Percentiles rank a stretch among this genome's conserved stretches.
phyloP scores from a whole-genome alignment of 2,797 vertebrate genomes.

The Gallinago nigripennis region DNA sequence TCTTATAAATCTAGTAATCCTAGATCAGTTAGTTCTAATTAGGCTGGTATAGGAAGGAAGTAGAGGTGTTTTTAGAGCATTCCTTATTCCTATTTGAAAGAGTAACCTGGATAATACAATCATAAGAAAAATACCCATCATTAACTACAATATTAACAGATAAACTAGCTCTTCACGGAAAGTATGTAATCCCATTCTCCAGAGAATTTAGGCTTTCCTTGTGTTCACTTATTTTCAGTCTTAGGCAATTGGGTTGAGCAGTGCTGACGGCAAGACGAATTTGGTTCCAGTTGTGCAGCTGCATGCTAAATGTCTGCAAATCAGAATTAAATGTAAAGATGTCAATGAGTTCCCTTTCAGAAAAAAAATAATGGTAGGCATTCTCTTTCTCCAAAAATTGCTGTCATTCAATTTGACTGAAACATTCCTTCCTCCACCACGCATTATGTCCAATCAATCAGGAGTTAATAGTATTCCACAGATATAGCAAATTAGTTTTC shows the following conservation, averaged over 20 bases:
- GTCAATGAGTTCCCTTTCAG: background rate
- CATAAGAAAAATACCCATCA: background rate
- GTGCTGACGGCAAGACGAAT: background rate
- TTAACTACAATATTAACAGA: background rate
- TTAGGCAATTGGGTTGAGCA: background rate
- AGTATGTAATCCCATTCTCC: background rate
- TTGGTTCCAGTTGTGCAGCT: background rate
- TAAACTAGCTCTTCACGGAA: background rate
- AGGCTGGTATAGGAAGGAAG: background rate
- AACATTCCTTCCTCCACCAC: conserved; percentile 3
- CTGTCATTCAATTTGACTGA: conserved; percentile 10
- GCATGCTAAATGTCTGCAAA: background rate
- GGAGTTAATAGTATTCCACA: conserved; percentile 33
- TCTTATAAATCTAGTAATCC: background rate
- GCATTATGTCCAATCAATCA: background rate
- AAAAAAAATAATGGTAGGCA: background rate
- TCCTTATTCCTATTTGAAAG: background rate
- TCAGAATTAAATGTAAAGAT: background rate
- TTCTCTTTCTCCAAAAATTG: background rate
- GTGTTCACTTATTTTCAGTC: background rate
- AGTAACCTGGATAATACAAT: background rate
- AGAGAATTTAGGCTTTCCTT: background rate
- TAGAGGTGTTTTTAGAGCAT: background rate
- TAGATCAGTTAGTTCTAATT: background rate
- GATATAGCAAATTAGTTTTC: conserved; percentile 8